Evolutionary conservation across 2,113 vertebrate species (phyloP), one percentile per base, ranked within the genome.

Genomic region (Dinomys branickii): DNA sequence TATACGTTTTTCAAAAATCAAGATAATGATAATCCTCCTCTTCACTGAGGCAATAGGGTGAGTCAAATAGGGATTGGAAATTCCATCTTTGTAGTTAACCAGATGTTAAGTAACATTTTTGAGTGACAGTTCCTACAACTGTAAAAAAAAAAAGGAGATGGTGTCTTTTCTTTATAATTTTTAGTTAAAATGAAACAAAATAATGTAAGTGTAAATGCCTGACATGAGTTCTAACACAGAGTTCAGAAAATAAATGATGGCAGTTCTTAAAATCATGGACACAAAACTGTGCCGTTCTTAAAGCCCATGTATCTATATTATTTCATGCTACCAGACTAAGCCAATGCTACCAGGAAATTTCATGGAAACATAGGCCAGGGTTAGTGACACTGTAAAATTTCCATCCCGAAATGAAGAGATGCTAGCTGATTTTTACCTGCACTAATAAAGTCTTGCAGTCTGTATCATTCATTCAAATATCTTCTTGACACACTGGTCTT

Each of bases 391-490:
- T 88, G 56, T 94, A 67, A 94, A 96, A 97, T 96, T 92, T 44
- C 81, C 54, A 85, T 90, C 30, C 73, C 88, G 63, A 97, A 85
- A 94, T 82, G 50, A 91, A 95, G 59, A 94, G 69, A 65, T 54
- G 65, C 22, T 44, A 38, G 69, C 63, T 47, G 71, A 78, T 80
- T 95, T 97, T 95, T 93, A 84, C 59, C 78, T 58, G 54, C 85
- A 93, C 30, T 59, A 90, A 83, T 94, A 97, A 94, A 94, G 33
- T 87, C 44, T 20, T 85, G 67, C 89, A 90, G 82, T 88, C 59
- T 91, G 38, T 78, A 95, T 96, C 83, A 94, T 81, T 80, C 83
- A 94, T 96, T 96, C 94, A 89, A 92, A 91, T 88, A 95, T 52
- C 86, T 97, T 89, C 93, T 95, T 94, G 91, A 95, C 78, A 78